These are phyloP conservation scores for Venustoraphidia nigricollis DNA, from an alignment of 2,888 invertebrate genomes.

Conservation along the genomic window DNA sequence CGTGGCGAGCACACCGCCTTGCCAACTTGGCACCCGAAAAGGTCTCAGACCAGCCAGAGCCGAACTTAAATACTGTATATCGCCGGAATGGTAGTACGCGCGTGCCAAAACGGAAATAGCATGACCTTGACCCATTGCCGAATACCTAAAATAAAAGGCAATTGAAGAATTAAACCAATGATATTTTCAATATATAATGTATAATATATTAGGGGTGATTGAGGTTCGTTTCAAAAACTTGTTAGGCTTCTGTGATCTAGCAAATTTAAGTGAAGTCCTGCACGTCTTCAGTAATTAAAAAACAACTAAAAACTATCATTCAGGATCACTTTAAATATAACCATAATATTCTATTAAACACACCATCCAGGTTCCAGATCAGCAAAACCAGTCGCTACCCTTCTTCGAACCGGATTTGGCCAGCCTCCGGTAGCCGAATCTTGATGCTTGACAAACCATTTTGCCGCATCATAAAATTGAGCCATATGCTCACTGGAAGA, in stretches of 20 bases:
- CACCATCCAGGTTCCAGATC: conserved; percentile 76
- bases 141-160: conserved; percentile 46
- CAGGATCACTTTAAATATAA: too few species aligned
- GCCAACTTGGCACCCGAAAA: conserved; percentile 54
- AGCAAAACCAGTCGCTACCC: conserved; percentile 55
- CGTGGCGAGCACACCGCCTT: conserved; percentile 70
- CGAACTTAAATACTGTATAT: conserved; percentile 59
- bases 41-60: conserved; percentile 68
- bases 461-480: conserved; percentile 82
- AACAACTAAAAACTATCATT: too few species aligned
- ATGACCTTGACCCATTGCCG: conserved; percentile 98
- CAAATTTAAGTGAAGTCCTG: not conserved
- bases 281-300: not conserved
- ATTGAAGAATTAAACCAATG: not conserved
- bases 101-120: conserved; percentile 86
- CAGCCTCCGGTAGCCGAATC: conserved; percentile 78
- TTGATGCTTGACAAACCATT: conserved; percentile 84
- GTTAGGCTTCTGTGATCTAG: not conserved
- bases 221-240: not conserved
- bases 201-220: not conserved
- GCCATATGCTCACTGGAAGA: conserved; percentile 74
- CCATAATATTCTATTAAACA: conserved; percentile 1
- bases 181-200: not conserved
- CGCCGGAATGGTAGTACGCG: conserved; percentile 73
- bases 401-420: conserved; percentile 72